Evolutionary conservation across 2,797 vertebrate species (phyloP).

Genomic region (Clarias laeviceps): DNA sequence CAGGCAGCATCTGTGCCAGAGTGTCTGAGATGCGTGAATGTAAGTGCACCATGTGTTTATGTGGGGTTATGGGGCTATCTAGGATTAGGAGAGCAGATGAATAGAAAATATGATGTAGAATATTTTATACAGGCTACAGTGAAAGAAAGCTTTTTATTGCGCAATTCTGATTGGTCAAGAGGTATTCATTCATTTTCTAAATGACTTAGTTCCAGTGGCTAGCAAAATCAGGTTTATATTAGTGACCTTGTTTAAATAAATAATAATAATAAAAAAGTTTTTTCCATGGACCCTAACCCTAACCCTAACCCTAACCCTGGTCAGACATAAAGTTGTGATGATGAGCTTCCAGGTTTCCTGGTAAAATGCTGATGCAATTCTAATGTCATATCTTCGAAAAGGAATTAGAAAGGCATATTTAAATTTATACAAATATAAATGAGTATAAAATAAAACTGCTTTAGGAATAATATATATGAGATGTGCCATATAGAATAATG

Average conservation of each 20-base stretch:
- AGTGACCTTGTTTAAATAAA: neutral
- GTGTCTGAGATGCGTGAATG: neutral
- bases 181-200: neutral
- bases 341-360: neutral
- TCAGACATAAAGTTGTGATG: neutral
- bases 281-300: too few species aligned
- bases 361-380: neutral
- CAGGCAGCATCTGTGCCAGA: constrained; percentile 19
- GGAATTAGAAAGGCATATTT: neutral
- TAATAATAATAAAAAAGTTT: neutral
- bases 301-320: too few species aligned
- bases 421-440: neutral
- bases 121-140: neutral
- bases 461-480: neutral
- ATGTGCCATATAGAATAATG: neutral
- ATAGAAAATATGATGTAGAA: neutral
- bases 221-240: neutral
- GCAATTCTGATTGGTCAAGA: neutral
- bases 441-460: neutral
- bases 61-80: neutral
- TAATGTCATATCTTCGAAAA: neutral
- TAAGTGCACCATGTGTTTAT: neutral
- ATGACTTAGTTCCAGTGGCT: neutral
- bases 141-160: neutral
- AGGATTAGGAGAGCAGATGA: neutral